phyloP scores from a whole-genome alignment of 2,113 vertebrate genomes.

The Pavo muticus region DNA sequence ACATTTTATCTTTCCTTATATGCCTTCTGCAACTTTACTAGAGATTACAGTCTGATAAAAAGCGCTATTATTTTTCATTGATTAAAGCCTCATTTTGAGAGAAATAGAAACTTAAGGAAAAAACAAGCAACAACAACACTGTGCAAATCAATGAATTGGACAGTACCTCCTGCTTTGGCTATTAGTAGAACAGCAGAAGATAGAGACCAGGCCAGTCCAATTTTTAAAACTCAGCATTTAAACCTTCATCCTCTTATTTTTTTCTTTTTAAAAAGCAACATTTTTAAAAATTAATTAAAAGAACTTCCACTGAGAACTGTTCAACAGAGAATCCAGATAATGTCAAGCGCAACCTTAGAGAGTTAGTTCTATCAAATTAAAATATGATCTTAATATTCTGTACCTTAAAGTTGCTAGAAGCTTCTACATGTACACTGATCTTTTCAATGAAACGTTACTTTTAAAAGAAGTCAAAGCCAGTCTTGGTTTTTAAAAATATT shows the following conservation, averaged over 20 bases:
- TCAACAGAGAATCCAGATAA: background rate
- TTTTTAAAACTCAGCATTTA: background rate
- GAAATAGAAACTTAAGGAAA: background rate
- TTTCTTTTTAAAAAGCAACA: background rate
- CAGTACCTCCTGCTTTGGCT: background rate
- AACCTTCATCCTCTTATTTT: background rate
- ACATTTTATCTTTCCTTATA: background rate
- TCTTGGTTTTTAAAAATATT: background rate
- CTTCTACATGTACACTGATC: background rate
- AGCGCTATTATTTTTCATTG: background rate
- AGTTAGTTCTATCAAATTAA: background rate
- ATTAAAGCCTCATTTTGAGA: background rate
- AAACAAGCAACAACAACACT: background rate
- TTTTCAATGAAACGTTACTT: background rate
- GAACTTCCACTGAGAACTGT: background rate
- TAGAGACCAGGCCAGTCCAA: background rate
- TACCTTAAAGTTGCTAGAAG: background rate
- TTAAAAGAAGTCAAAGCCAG: background rate
- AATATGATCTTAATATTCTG: background rate
- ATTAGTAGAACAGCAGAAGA: background rate
- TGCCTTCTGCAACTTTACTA: background rate
- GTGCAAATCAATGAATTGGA: background rate
- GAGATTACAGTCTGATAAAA: background rate
- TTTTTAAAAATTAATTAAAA: background rate
- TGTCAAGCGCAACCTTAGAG: background rate